These are phyloP conservation scores for Stenichneumon culpator DNA, from an alignment of 2,888 invertebrate species.

Conservation along the genomic window DNA sequence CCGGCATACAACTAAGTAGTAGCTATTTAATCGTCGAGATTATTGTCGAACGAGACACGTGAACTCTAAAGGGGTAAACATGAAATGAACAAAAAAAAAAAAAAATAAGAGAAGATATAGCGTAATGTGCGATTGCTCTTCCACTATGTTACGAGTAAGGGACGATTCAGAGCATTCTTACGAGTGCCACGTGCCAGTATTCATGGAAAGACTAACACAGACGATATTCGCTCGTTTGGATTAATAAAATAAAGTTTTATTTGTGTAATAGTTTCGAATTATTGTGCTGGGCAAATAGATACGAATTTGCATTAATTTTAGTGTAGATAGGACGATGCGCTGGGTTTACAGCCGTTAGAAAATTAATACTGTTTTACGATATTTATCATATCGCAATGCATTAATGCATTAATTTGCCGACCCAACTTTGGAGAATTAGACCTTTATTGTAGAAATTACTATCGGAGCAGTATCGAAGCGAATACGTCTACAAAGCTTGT, in stretches of 20 bases:
- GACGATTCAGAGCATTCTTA: conserved; percentile 22
- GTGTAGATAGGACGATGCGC: neutral
- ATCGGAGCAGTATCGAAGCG: neutral
- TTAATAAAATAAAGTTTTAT: conserved; percentile 69
- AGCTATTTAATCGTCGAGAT: conserved; percentile 41
- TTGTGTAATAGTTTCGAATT: conserved; percentile 61
- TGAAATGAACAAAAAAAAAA: neutral
- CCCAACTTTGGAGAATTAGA: neutral
- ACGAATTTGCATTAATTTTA: neutral
- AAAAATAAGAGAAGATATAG: neutral
- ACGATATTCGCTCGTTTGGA: conserved; percentile 59
- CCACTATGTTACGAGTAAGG: conserved; percentile 13
- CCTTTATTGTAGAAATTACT: neutral
- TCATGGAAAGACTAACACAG: conserved; percentile 52
- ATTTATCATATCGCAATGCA: neutral
- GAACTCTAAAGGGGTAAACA: conserved; percentile 12
- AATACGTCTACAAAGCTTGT: neutral
- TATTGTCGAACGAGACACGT: conserved; percentile 36
- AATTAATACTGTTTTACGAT: neutral
- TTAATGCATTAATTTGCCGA: too few relatives aligned
- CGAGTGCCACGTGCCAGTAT: conserved; percentile 52
- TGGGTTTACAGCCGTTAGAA: neutral
- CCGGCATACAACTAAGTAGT: conserved; percentile 93
- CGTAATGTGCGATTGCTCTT: conserved; percentile 13
- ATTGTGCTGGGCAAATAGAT: neutral